Percentiles rank a stretch among this genome's conserved stretches.
These are phyloP conservation scores for Dendrolimus pini DNA, from an alignment of 2,888 invertebrate species.

Conservation along the genomic window DNA sequence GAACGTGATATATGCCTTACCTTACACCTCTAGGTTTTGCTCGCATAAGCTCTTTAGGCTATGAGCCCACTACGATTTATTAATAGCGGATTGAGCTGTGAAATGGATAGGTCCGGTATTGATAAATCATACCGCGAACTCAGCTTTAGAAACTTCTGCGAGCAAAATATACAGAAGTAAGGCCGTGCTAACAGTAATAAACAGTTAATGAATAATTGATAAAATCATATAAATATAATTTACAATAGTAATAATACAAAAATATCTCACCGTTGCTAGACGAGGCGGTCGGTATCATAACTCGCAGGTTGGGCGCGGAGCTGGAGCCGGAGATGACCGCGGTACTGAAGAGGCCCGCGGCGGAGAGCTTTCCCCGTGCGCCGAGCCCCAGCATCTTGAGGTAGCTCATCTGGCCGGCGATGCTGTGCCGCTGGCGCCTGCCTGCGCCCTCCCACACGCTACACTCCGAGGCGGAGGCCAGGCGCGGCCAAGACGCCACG, in stretches of 20 bases:
- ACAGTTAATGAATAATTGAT: no score
- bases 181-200: no score
- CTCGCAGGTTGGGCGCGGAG: slow-evolving; percentile 92
- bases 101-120: no score
- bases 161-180: no score
- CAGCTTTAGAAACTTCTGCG: no score
- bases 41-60: no score
- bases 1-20: no score
- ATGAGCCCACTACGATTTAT: no score
- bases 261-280: slow-evolving; percentile 82
- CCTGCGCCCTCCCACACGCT: slow-evolving; percentile 70
- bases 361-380: slow-evolving; percentile 76
- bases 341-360: slow-evolving; percentile 94
- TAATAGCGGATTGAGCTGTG: no score
- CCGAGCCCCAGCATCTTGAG: slow-evolving; percentile 92
- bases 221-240: no score
- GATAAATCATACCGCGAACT: no score
- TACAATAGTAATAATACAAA: background rate
- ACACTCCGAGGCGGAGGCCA: slow-evolving; percentile 33
- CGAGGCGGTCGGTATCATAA: slow-evolving; percentile 87
- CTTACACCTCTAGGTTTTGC: no score
- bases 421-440: slow-evolving; percentile 96
- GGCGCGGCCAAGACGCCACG: slow-evolving; percentile 36
- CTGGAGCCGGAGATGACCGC: slow-evolving; percentile 97
- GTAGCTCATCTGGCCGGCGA: slow-evolving; percentile 96